A percentile compares a stretch with the other conserved stretches of the same genome.
Evolutionary conservation across 92 coral and sea anemone genomes (phyloP).

Genomic region (Epizoanthus fatuus): DNA sequence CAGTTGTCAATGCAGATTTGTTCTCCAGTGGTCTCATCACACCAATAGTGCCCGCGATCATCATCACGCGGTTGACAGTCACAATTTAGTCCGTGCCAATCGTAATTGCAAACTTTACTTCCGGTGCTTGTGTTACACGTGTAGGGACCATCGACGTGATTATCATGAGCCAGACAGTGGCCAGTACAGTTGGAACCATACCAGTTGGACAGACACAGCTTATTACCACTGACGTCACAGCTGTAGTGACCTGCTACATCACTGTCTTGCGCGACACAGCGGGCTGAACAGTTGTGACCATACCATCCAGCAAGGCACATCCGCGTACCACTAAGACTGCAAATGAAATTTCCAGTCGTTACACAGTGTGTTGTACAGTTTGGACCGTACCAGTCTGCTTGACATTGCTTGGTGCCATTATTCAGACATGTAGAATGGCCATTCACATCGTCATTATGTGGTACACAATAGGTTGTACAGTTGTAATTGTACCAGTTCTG

Average conservation of each 20-base stretch:
- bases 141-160: conserved; percentile 61
- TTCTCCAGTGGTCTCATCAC: conserved; percentile 68
- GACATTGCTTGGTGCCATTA: conserved; percentile 13
- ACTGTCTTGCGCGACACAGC: conserved; percentile 47
- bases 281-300: conserved; percentile 67
- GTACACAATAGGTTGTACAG: conserved; percentile 20
- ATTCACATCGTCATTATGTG: conserved; percentile 6
- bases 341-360: neutral
- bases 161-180: conserved; percentile 69
- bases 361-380: conserved; percentile 22
- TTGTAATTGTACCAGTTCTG: conserved; percentile 39
- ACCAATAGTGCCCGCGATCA: conserved; percentile 79
- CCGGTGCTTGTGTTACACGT: conserved; percentile 68
- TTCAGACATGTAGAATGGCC: conserved; percentile 13
- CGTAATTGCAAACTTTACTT: conserved; percentile 56
- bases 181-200: conserved; percentile 78
- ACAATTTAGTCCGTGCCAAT: conserved; percentile 77
- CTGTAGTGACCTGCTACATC: conserved; percentile 68
- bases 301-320: conserved; percentile 63
- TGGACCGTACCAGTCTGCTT: conserved; percentile 5
- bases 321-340: conserved; percentile 54
- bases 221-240: conserved; percentile 72
- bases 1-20: conserved; percentile 67
- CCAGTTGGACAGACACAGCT: conserved; percentile 78
- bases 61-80: conserved; percentile 57